Evolutionary conservation across 2,888 invertebrate species (phyloP).

Genomic region (Scaptodrosophila latifasciaeformis): DNA sequence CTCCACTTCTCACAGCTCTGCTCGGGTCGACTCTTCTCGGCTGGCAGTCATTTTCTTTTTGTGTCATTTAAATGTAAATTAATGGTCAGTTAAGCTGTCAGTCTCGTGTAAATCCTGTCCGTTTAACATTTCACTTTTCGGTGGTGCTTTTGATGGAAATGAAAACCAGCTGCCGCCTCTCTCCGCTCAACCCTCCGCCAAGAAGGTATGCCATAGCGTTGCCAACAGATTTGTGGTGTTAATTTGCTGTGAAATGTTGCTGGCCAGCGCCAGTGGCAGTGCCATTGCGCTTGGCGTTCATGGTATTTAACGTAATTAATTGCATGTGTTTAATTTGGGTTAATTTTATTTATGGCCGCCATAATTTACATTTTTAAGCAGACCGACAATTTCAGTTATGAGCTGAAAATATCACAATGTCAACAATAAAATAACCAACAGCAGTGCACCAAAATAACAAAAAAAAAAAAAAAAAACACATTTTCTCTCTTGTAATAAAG

Average conservation of each 20-base stretch:
- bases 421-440: conserved; percentile 48
- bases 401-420: conserved; percentile 22
- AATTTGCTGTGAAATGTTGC: conserved; percentile 70
- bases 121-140: conserved; percentile 21
- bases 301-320: conserved; percentile 59
- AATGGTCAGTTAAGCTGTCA: conserved; percentile 69
- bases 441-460: too few relatives aligned
- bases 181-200: background rate
- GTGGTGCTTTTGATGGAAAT: conserved; percentile 25
- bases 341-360: conserved; percentile 67
- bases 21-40: conserved; percentile 9
- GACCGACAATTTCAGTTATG: background rate
- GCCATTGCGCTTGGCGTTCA: conserved; percentile 22
- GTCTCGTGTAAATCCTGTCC: conserved; percentile 14
- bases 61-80: conserved; percentile 60
- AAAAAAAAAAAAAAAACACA: too few relatives aligned
- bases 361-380: conserved; percentile 47
- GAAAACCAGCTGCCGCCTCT: conserved; percentile 1
- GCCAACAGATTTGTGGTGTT: conserved; percentile 57
- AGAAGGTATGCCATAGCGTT: background rate
- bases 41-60: conserved; percentile 1
- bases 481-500: too few relatives aligned
- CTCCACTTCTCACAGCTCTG: conserved; percentile 16
- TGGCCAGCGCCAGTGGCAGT: conserved; percentile 35
- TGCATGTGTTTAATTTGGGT: conserved; percentile 65